Evolutionary conservation across 1,140 invertebrate species (phyloP), one percentile per base, ranked within the genome.

Genomic region (Adelges cooleyi): DNA sequence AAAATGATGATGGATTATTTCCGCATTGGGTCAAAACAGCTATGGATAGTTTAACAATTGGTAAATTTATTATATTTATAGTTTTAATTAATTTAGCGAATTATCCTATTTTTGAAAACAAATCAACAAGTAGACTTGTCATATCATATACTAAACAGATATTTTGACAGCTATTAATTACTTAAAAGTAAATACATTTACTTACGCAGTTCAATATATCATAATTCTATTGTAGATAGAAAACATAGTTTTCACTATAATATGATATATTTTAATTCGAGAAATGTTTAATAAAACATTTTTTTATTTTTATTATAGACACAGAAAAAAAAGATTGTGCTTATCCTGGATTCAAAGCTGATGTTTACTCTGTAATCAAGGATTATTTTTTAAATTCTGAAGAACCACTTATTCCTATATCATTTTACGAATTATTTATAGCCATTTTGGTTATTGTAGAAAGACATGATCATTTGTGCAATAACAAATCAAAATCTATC

Each of bases 351-450:
- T 62, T 62, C 46, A 62, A 62, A 48, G 25, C 42, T 11, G 56
- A 62, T 46, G 56, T 62, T 23, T 46, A 48, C 20, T 48, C 56
- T n/a, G 56, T 62, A 48, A 48, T 62, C 9, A 62, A 62, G 17
- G 56, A 62, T 62, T 62, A 62, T 48, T 62, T 62, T 62, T 62
- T 62, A 20, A 48, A 62, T 33, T 62, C 56, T 15, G 56, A 62
- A 46, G 56, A 62, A 29, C 56, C 56, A 9, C n/a, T 62, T 0
- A 62, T 62, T 62, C 56, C 56, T 3, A 48, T 62, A 46, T 18
- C 56, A 20, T 62, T 62, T 48, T 62, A 62, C 46, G 56, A 62
- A 4, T 46, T 62, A 48, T 62, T 62, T 62, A 62, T 62, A 27
- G 44, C 56, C 4, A 62, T 62, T 62, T 48, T 62, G 2, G 42